Percentiles rank a stretch among this genome's conserved stretches.
These are phyloP conservation scores for Spicauda simplicius DNA, from an alignment of 2,888 invertebrate genomes.

Conservation along the genomic window DNA sequence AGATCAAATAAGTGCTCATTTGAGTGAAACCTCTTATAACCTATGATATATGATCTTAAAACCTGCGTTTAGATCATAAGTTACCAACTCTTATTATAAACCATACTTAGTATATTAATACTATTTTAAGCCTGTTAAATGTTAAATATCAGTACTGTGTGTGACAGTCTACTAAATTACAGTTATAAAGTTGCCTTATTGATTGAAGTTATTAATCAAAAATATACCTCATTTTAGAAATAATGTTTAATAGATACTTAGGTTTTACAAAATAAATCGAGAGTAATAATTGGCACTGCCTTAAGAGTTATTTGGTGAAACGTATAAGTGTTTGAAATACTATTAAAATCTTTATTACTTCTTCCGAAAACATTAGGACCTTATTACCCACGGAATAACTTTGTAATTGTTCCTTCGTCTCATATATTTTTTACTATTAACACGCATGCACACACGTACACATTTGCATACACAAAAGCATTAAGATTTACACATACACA, in stretches of 20 bases:
- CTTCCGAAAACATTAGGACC: background rate
- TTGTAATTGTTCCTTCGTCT: no score
- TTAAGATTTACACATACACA: no score
- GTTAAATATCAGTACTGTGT: background rate
- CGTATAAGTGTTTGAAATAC: background rate
- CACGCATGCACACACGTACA: no score
- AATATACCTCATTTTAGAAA: conserved; percentile 29
- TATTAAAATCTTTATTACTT: background rate
- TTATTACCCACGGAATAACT: no score
- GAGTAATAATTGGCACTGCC: conserved; percentile 10
- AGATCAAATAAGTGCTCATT: no score
- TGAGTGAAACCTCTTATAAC: no score
- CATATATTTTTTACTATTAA: no score
- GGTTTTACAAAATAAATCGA: conserved; percentile 10
- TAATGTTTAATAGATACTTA: conserved; percentile 8
- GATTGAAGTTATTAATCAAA: conserved; percentile 9
- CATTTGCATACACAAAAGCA: no score
- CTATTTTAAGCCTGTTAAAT: background rate
- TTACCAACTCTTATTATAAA: no score
- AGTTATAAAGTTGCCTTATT: conserved; percentile 26
- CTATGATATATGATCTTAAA: no score
- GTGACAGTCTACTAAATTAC: background rate
- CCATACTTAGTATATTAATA: no score
- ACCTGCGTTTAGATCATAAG: no score
- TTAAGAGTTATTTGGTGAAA: background rate